phyloP scores from a whole-genome alignment of 2,113 vertebrate species.

The Saccopteryx bilineata region DNA sequence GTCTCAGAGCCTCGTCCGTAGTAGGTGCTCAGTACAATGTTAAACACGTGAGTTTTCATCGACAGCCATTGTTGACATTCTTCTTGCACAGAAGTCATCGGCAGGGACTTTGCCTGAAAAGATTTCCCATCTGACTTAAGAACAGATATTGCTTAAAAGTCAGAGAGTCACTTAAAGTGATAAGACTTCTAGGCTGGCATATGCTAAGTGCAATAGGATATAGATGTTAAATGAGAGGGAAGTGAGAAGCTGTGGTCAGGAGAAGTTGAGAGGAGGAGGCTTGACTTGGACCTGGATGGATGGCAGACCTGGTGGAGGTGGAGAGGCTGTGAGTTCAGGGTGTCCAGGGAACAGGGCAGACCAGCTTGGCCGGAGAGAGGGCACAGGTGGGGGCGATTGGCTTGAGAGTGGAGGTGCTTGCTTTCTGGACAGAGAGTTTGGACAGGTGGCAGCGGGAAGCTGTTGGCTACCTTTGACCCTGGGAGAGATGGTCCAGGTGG shows the following conservation, averaged over 20 bases:
- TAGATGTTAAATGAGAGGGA: not conserved
- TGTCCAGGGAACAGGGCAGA: not conserved
- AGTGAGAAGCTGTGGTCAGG: not conserved
- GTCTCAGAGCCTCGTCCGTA: not conserved
- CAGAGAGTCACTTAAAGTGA: not conserved
- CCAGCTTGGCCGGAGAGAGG: not conserved
- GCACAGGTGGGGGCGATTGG: fast-evolving
- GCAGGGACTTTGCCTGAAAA: conserved; percentile 5
- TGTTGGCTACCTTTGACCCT: not conserved
- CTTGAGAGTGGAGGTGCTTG: not conserved
- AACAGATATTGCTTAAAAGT: conserved; percentile 22
- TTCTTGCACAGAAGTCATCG: not conserved
- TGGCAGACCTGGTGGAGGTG: no score
- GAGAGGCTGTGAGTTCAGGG: not conserved
- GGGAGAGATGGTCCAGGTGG: not conserved
- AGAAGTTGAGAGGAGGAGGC: not conserved
- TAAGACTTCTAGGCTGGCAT: not conserved
- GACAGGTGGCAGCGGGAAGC: not conserved
- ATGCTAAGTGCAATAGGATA: not conserved
- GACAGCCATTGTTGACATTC: conserved; percentile 26
- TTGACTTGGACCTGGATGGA: not conserved
- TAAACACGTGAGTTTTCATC: conserved; percentile 30
- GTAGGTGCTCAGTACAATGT: not conserved
- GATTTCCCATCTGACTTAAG: not conserved
- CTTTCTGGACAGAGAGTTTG: not conserved